Evolutionary conservation across 2,113 vertebrate genomes (phyloP), one percentile per base, ranked within the genome.

Genomic region (Thomomys bottae): DNA sequence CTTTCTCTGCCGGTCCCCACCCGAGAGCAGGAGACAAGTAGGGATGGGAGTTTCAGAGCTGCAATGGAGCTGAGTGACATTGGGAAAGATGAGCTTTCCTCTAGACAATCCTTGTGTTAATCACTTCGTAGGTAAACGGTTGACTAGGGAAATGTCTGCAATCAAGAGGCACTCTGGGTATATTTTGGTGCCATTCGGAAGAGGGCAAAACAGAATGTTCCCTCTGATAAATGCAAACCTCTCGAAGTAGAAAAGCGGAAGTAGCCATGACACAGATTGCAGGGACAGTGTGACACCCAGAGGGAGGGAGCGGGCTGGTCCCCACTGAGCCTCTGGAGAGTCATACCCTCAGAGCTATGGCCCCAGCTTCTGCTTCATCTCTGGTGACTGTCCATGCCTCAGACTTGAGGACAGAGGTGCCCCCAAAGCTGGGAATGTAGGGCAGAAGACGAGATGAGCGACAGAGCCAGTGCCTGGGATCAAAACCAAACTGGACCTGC

Each of bases 131-230:
- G 92, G 67, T 79, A 70, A 79, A 71, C 84, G 54, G 5, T 30
- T 73, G 75, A 63, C 89, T 87, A 75, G 88, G 70, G 61, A 85
- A 93, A 89, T 24, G 49, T 84, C 91, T 88, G 86, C 88, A 32
- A 76, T 92, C 57, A 71, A 92, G 91, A 91, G 63, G 64, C 78
- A 80, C 84, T 94, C 92, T 7, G 40, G 2, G 42, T 73, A 24
- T 75, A 84, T 84, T 89, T 84, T 36, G 81, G 89, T 92, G 91
- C 88, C 92, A 91, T 96, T 96, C 96, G 82, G 71, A 66, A 95
- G 80, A 89, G 82, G 54, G 49, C 70, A 68, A 88, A 84, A 89
- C 87, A 94, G 38, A 94, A 92, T 54, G 77, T 92, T 92, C 87
- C 59, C 73, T 91, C 36, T 92, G 82, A 78, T 49, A 34, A 75